A percentile compares a stretch with the other conserved stretches of the same genome.
phyloP scores from a whole-genome alignment of 2,888 invertebrate species.

The Parascotia fuliginaria region DNA sequence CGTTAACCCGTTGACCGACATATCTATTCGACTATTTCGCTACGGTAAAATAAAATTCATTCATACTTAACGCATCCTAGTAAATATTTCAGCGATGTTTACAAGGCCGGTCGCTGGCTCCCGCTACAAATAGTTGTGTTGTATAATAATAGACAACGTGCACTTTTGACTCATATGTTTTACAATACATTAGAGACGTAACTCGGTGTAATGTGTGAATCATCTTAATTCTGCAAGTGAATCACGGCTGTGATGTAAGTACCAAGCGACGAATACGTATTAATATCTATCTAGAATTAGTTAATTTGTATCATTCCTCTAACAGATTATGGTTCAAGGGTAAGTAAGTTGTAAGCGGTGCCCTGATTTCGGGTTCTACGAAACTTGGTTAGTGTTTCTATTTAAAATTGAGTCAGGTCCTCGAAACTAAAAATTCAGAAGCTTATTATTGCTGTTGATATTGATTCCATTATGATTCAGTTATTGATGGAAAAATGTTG shows the following conservation, averaged over 20 bases:
- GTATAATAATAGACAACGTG: slow-evolving; percentile 34
- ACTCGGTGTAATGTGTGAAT: slow-evolving; percentile 40
- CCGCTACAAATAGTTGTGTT: slow-evolving; percentile 41
- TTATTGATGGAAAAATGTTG: neutral
- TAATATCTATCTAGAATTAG: slow-evolving; percentile 23
- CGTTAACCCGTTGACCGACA: neutral
- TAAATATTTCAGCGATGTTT: slow-evolving; percentile 54
- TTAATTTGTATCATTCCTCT: slow-evolving; percentile 27
- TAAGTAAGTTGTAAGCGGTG: slow-evolving; percentile 23
- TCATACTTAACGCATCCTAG: slow-evolving; percentile 17
- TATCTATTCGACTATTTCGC: neutral
- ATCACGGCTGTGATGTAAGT: slow-evolving; percentile 27
- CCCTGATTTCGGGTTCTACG: slow-evolving; percentile 19
- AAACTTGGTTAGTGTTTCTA: slow-evolving; percentile 17
- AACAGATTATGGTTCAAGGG: slow-evolving; percentile 34
- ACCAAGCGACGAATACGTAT: slow-evolving; percentile 23
- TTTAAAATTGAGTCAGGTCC: slow-evolving; percentile 9
- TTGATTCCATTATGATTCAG: neutral
- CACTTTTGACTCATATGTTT: slow-evolving; percentile 36
- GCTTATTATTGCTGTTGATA: neutral
- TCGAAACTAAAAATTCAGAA: neutral
- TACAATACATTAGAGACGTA: slow-evolving; percentile 28
- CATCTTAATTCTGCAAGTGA: slow-evolving; percentile 32
- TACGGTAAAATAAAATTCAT: slow-evolving; percentile 18
- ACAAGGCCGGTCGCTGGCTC: slow-evolving; percentile 71